These are phyloP conservation scores for Drosophila setifemur DNA, from an alignment of 1,140 invertebrate species.

Conservation along the genomic window DNA sequence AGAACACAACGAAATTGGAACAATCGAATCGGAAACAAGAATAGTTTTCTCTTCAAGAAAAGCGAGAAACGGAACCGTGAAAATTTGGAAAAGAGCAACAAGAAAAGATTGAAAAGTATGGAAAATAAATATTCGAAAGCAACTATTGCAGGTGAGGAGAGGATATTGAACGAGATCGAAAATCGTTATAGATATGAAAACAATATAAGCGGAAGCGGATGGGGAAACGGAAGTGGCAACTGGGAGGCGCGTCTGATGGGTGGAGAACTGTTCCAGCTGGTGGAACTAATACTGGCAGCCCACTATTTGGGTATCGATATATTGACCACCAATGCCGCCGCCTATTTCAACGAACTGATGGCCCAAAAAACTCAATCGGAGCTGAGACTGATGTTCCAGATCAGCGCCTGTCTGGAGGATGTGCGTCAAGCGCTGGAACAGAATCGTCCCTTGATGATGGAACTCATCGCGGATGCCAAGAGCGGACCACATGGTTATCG, in stretches of 20 bases:
- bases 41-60: no score
- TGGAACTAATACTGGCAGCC: constrained; percentile 37
- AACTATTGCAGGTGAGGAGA: no score
- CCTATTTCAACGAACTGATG: constrained; percentile 17
- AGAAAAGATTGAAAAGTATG: no score
- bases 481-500: no score
- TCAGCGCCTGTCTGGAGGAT: not conserved
- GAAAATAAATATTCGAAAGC: no score
- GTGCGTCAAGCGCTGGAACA: not conserved
- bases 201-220: no score
- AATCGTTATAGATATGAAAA: no score
- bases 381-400: not conserved
- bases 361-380: constrained; percentile 4
- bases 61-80: not conserved
- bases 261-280: constrained; percentile 18
- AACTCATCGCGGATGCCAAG: not conserved
- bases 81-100: not conserved
- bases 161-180: no score
- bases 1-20: no score
- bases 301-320: constrained; percentile 25
- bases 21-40: no score
- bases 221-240: not conserved
- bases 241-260: constrained; percentile 2
- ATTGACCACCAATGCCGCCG: constrained; percentile 1
- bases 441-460: not conserved